These are phyloP conservation scores for Bergia sp. DNA, from an alignment of 92 coral and sea anemone genomes.

Conservation along the genomic window DNA sequence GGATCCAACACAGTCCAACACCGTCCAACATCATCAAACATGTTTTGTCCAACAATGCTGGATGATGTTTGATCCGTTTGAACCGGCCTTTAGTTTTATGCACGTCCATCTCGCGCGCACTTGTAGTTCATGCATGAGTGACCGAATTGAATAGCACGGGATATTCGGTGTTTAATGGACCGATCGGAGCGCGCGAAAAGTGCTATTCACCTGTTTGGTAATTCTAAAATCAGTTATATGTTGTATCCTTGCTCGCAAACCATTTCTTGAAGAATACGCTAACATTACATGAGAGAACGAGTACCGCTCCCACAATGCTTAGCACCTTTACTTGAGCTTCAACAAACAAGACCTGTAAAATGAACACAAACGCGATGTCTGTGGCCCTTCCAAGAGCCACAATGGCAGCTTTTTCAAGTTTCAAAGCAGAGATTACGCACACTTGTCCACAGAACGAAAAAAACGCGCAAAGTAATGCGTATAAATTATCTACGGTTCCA, in stretches of 20 bases:
- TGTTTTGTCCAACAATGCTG: no score
- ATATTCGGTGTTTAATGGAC: no score
- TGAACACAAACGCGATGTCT: conserved; percentile 64
- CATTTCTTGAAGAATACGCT: conserved; percentile 53
- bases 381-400: conserved; percentile 64
- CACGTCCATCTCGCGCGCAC: no score
- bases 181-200: no score
- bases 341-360: conserved; percentile 55
- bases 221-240: no score
- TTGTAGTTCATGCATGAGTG: no score
- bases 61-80: no score
- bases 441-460: conserved; percentile 49
- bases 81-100: no score
- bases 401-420: conserved; percentile 52
- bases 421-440: conserved; percentile 28
- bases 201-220: no score
- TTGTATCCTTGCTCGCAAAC: neutral
- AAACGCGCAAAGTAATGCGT: conserved; percentile 18
- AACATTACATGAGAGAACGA: conserved; percentile 64
- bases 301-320: conserved; percentile 65
- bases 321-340: conserved; percentile 38
- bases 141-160: no score
- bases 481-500: conserved; percentile 1
- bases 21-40: no score
- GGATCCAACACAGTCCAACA: no score